phyloP scores from a whole-genome alignment of 2,888 invertebrate species.

The Corythucha ciliata region DNA sequence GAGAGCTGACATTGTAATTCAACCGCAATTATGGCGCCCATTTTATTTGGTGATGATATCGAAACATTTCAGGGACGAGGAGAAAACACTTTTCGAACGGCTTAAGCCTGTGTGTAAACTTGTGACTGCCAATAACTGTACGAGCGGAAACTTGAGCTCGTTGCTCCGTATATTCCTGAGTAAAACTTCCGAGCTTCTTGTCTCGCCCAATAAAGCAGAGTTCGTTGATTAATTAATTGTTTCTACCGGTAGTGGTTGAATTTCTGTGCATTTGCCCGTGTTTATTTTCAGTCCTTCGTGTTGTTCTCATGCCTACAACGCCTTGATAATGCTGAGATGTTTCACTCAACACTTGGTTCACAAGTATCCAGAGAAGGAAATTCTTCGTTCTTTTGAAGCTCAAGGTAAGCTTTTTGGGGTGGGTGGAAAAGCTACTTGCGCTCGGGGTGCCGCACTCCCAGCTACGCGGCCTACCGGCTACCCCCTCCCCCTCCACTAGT shows the following conservation, averaged over 20 bases:
- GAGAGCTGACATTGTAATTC: constrained; percentile 33
- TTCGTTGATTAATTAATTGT: constrained; percentile 45
- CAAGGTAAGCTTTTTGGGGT: constrained; percentile 36
- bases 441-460: too few species aligned
- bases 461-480: too few species aligned
- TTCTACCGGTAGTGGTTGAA: not conserved
- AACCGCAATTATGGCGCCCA: too few species aligned
- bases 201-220: constrained; percentile 82
- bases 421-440: too few species aligned
- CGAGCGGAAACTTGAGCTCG: constrained; percentile 82
- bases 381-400: constrained; percentile 70
- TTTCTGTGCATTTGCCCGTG: constrained; percentile 38
- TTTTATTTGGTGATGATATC: too few species aligned
- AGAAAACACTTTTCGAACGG: constrained; percentile 68
- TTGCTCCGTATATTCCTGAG: constrained; percentile 77
- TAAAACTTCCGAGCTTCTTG: constrained; percentile 70
- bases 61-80: constrained; percentile 65
- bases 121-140: constrained; percentile 71
- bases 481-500: too few species aligned
- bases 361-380: constrained; percentile 77
- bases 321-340: constrained; percentile 77
- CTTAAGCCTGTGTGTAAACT: constrained; percentile 64
- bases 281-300: constrained; percentile 54
- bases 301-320: constrained; percentile 92
- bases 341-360: constrained; percentile 82